A percentile compares a stretch with the other conserved stretches of the same genome.
Conservation (phyloP, 1,140 invertebrate species). For the Gryon sp. region DNA sequence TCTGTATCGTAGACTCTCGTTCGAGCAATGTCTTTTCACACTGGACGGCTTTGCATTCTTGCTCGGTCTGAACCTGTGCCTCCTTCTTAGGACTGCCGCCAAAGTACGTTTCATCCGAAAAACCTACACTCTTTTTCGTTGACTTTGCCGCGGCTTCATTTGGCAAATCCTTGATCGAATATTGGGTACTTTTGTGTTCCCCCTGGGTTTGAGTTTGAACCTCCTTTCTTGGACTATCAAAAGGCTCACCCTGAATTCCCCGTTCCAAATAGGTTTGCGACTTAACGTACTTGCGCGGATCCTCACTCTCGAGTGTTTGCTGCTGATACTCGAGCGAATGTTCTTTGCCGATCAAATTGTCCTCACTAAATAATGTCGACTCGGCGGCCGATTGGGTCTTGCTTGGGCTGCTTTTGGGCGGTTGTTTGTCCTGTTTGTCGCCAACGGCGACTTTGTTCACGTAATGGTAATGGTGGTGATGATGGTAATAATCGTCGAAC, state of each 20-base stretch:
- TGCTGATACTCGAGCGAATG: slow-evolving; percentile 69
- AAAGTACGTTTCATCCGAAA: slow-evolving; percentile 37
- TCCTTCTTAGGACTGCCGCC: slow-evolving; percentile 65
- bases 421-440: slow-evolving; percentile 36
- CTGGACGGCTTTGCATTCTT: slow-evolving; percentile 73
- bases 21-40: slow-evolving; percentile 50
- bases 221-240: slow-evolving; percentile 66
- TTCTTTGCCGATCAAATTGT: slow-evolving; percentile 65
- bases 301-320: slow-evolving; percentile 67
- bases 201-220: slow-evolving; percentile 74
- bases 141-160: neutral
- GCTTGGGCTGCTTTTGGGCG: slow-evolving; percentile 10
- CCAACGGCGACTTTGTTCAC: neutral
- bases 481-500: slow-evolving; percentile 19
- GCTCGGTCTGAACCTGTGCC: slow-evolving; percentile 66
- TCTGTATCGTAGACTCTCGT: no score
- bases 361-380: slow-evolving; percentile 43
- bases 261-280: slow-evolving; percentile 10
- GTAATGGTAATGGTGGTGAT: slow-evolving; percentile 44
- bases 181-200: slow-evolving; percentile 73
- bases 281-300: no score
- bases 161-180: slow-evolving; percentile 67
- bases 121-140: slow-evolving; percentile 53
- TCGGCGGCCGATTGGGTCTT: slow-evolving; percentile 16
- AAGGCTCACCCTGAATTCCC: slow-evolving; percentile 33